A percentile compares a stretch with the other conserved stretches of the same genome.
phyloP scores from a whole-genome alignment of 1,140 invertebrate genomes.

The Euwallacea fornicatus region DNA sequence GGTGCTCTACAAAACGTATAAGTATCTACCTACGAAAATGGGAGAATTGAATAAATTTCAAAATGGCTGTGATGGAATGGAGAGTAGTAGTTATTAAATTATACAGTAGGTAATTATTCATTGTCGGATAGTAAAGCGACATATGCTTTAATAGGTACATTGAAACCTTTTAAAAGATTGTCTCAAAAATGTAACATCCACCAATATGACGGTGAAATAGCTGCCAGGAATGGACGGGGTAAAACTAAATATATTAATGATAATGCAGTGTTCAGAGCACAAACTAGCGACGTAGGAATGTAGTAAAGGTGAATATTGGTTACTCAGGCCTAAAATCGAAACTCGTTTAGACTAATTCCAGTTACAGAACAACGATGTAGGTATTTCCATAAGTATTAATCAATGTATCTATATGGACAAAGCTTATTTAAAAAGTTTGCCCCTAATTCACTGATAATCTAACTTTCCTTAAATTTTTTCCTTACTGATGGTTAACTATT shows the following conservation, averaged over 20 bases:
- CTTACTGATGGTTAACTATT: constrained; percentile 46
- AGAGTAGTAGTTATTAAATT: constrained; percentile 30
- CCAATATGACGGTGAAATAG: constrained; percentile 12
- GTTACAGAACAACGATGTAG: constrained; percentile 54
- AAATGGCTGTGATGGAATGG: constrained; percentile 38
- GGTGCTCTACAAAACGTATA: too few species aligned
- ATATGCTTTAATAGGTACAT: too few species aligned
- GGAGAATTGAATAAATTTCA: constrained; percentile 18
- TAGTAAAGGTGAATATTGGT: constrained; percentile 47
- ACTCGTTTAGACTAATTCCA: constrained; percentile 55
- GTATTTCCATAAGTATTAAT: constrained; percentile 48
- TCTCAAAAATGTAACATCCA: too few species aligned
- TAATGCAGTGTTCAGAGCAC: constrained; percentile 45
- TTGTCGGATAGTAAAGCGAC: background rate
- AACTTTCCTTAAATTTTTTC: constrained; percentile 43
- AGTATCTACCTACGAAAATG: background rate
- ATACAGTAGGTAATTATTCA: constrained; percentile 28
- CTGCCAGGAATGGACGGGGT: constrained; percentile 6
- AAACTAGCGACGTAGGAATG: constrained; percentile 46
- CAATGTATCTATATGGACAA: constrained; percentile 42
- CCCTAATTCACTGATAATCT: constrained; percentile 51
- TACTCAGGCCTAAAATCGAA: constrained; percentile 54
- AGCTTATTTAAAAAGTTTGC: constrained; percentile 53
- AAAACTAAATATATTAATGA: constrained; percentile 15
- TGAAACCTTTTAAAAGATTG: too few species aligned